A percentile compares a stretch with the other conserved stretches of the same genome.
Conservation (phyloP, 2,888 invertebrate genomes). For the Zonitis immaculata region DNA sequence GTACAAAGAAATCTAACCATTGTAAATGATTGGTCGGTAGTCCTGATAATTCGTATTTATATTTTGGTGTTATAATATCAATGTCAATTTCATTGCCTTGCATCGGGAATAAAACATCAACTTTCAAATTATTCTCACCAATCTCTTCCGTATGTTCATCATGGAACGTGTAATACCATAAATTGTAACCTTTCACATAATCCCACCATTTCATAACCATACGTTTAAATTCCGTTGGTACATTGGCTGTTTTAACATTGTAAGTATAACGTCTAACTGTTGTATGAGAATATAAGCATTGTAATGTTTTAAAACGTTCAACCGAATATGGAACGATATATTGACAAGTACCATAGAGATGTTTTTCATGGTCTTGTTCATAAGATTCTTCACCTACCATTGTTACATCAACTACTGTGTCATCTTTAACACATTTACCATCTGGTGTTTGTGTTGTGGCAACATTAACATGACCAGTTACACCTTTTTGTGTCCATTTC, state of each 20-base stretch:
- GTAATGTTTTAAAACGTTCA: slow-evolving; percentile 27
- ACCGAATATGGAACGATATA: slow-evolving; percentile 26
- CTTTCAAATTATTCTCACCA: slow-evolving; percentile 28
- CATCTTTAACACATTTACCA: slow-evolving; percentile 39
- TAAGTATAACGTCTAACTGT: slow-evolving; percentile 42
- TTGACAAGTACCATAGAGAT: slow-evolving; percentile 29
- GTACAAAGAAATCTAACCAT: slow-evolving; percentile 9
- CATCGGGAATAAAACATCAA: slow-evolving; percentile 32
- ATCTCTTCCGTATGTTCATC: slow-evolving; percentile 23
- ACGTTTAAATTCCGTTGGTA: slow-evolving; percentile 28
- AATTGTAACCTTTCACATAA: slow-evolving; percentile 16
- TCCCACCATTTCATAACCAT: slow-evolving; percentile 18
- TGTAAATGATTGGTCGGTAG: slow-evolving; percentile 21
- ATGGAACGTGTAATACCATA: slow-evolving; percentile 11
- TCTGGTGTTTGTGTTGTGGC: slow-evolving; percentile 36
- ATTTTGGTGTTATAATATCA: slow-evolving; percentile 33
- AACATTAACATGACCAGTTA: slow-evolving; percentile 35
- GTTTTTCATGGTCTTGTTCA: slow-evolving; percentile 37
- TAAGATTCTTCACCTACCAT: slow-evolving; percentile 39
- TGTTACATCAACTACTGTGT: slow-evolving; percentile 35
- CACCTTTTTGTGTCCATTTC: slow-evolving; percentile 35
- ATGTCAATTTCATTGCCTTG: slow-evolving; percentile 30
- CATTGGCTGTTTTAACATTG: slow-evolving; percentile 35
- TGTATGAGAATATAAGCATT: slow-evolving; percentile 34
- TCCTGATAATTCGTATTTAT: slow-evolving; percentile 30